Base-by-base conservation (phyloP, 2,888 invertebrate genomes). In the Apamea crenata region DNA sequence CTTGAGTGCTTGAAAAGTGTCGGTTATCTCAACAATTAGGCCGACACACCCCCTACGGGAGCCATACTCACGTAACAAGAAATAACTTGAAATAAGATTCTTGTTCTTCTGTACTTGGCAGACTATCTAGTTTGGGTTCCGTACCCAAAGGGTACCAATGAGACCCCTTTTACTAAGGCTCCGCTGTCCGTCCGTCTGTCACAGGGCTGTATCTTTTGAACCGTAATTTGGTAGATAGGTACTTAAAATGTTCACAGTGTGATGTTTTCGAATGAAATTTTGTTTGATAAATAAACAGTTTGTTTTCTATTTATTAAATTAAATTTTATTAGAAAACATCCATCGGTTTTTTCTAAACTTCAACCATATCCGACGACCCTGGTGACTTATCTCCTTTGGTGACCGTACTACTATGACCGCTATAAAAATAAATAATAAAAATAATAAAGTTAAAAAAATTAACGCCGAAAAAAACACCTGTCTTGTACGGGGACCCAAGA, bases 1-100 rank as follows among this genome's bases (percentile, higher is more conserved):
- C 53, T 80, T 75, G 72, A 84, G 78, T 73, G 74, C 81, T 80
- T 80, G 80, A 80, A 75, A 84, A 88, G 79, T 82, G 83, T 79
- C 74, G 86, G 84, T 87, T 91, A 91, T 90, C 88, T 87, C 73
- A 36, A 87, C 87, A 91, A 91, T 91, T 91, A 91, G 81, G 84
- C 83, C 77, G 84, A 89, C 87, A 89, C 81, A 76, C 77, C 80
- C 84, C 90, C 85, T 78, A 74, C 69, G 90, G 85, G 90, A 87
- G 69, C 25, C 72, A 74, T 88, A 56, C 63, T 83, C 88, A 82
- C 80, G 84, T 83, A 78, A 84, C 84, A 83, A 80, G 84, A 77
- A 83, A 78, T 82, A 77, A 82, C 77, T 83, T 83, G 47, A 56
- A 78, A 74, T 73, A 73, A 71, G 61, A 59, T 69, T 69, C 36